phyloP scores from a whole-genome alignment of 2,797 vertebrate species.

The Lepidocolaptes lacrymiger region DNA sequence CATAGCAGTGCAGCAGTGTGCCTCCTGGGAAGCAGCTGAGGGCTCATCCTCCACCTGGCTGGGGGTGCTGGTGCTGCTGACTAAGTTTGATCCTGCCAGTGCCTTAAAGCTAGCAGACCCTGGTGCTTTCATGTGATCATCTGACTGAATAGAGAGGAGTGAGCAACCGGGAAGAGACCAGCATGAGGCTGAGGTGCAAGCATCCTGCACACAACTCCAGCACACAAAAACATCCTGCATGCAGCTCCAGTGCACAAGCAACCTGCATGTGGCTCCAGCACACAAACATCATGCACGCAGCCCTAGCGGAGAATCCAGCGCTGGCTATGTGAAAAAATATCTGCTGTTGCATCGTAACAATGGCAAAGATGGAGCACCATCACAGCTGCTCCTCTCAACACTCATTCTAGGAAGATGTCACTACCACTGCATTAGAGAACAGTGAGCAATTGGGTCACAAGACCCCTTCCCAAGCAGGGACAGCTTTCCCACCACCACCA shows the following conservation, averaged over 20 bases:
- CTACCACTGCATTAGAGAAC: not conserved
- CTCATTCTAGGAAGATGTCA: not conserved
- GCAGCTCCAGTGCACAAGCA: not conserved
- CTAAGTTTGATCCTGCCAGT: not conserved
- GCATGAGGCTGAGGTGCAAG: not conserved
- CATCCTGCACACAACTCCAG: not conserved
- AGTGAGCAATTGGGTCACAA: accelerated
- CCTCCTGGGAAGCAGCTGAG: not conserved
- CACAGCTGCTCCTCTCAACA: accelerated
- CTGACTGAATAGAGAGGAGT: not conserved
- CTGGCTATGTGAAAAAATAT: not conserved
- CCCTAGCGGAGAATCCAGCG: not conserved
- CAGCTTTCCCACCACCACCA: not conserved
- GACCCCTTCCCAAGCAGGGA: not conserved
- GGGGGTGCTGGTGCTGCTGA: not conserved
- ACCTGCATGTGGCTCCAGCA: accelerated
- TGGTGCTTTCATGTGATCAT: not conserved
- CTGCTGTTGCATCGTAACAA: accelerated
- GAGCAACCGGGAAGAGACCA: not conserved
- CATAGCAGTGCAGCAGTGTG: not conserved
- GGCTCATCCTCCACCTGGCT: not conserved
- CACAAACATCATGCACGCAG: accelerated
- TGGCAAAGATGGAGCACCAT: not conserved
- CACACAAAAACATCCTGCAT: not conserved
- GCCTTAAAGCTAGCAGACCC: not conserved